A percentile compares a stretch with the other conserved stretches of the same genome.
These are phyloP conservation scores for Hermatobates lingyangjiaoensis DNA, from an alignment of 1,140 invertebrate genomes.

Conservation along the genomic window DNA sequence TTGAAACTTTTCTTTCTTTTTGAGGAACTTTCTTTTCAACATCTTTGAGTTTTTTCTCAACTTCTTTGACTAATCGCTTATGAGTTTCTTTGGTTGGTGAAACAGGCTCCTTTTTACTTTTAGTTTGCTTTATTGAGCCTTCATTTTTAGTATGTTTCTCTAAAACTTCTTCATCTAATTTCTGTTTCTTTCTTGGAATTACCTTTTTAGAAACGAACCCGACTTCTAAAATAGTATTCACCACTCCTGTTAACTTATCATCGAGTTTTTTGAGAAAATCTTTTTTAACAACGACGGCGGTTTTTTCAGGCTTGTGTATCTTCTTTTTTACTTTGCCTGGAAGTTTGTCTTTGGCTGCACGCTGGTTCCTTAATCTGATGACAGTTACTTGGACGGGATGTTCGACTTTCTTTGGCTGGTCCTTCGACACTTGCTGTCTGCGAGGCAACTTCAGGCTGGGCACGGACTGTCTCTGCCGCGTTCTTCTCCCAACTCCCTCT, in stretches of 20 bases:
- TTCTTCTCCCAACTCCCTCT: too few species aligned
- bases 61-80: constrained; percentile 7
- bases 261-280: constrained; percentile 10
- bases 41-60: constrained; percentile 12
- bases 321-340: constrained; percentile 8
- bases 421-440: constrained; percentile 1
- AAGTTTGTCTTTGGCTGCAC: constrained; percentile 2
- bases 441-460: not conserved
- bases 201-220: constrained; percentile 7
- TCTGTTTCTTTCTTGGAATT: constrained; percentile 1
- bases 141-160: constrained; percentile 5
- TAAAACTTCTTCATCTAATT: constrained; percentile 5
- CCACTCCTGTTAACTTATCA: constrained; percentile 2
- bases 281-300: not conserved
- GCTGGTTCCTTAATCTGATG: constrained; percentile 8
- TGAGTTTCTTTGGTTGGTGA: not conserved
- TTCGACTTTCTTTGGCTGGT: constrained; percentile 3
- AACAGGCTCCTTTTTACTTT: not conserved
- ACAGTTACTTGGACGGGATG: constrained; percentile 10
- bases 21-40: constrained; percentile 6
- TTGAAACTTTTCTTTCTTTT: not conserved
- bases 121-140: constrained; percentile 3
- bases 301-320: constrained; percentile 6
- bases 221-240: constrained; percentile 8
- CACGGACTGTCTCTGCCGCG: too few species aligned